Evolutionary conservation across 1,140 invertebrate species (phyloP).

Genomic region (Nasonia vitripennis): DNA sequence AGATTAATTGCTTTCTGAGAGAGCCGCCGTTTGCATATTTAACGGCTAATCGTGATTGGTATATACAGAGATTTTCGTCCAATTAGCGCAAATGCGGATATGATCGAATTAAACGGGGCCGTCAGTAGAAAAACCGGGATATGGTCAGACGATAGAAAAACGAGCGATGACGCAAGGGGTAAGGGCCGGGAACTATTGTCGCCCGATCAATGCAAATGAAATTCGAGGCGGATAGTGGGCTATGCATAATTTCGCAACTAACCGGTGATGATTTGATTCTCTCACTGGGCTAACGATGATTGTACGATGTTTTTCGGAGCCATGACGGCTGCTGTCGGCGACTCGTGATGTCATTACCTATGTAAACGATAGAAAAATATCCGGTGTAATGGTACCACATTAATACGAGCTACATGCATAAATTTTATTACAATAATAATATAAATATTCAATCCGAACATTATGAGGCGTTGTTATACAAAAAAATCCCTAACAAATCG

Average conservation of each 20-base stretch:
- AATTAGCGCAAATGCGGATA: too few species aligned
- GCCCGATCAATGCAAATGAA: not conserved
- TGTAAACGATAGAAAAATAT: too few species aligned
- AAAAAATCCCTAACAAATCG: not conserved
- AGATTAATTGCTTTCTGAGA: not conserved
- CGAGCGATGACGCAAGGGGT: not conserved
- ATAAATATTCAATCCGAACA: too few species aligned
- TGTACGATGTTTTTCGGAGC: not conserved
- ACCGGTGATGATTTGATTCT: not conserved
- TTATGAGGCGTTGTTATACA: too few species aligned
- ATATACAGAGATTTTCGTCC: too few species aligned
- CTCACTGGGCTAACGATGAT: slow-evolving; percentile 15
- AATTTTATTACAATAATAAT: too few species aligned
- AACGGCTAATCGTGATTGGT: too few species aligned
- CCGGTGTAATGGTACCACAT: too few species aligned
- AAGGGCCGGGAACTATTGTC: not conserved
- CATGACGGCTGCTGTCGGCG: not conserved
- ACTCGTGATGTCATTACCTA: not conserved
- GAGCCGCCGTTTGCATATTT: too few species aligned
- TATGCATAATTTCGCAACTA: not conserved
- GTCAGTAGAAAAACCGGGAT: too few species aligned
- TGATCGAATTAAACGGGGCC: too few species aligned
- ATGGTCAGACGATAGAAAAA: not conserved
- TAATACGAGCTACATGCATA: too few species aligned
- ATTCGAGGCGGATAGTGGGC: not conserved